phyloP scores from a whole-genome alignment of 2,888 invertebrate genomes.

The Ferrisia virgata region DNA sequence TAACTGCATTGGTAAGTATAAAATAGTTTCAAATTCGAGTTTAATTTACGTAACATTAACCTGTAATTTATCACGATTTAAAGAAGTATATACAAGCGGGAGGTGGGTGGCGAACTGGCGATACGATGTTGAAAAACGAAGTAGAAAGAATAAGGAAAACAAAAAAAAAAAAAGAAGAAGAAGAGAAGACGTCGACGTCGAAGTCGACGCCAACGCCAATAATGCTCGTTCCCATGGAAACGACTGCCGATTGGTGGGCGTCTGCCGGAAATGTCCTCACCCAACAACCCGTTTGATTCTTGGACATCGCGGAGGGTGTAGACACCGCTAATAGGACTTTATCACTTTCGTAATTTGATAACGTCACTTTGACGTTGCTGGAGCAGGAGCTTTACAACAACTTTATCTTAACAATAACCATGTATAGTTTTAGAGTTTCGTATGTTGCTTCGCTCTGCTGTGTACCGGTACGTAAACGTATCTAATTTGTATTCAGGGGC shows the following conservation, averaged over 20 bases:
- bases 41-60: conserved; percentile 37
- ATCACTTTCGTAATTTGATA: conserved; percentile 45
- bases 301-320: conserved; percentile 39
- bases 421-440: conserved; percentile 34
- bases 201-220: conserved; percentile 44
- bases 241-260: conserved; percentile 43
- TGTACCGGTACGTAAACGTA: neutral
- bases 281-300: conserved; percentile 30
- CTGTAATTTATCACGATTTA: conserved; percentile 45
- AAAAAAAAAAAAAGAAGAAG: neutral
- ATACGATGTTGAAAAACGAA: neutral
- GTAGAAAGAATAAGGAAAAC: neutral
- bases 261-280: conserved; percentile 45
- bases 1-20: neutral
- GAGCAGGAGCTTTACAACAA: conserved; percentile 26
- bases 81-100: neutral
- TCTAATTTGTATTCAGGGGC: neutral
- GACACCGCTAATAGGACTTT: conserved; percentile 42
- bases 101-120: neutral
- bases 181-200: neutral
- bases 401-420: conserved; percentile 42
- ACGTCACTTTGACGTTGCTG: conserved; percentile 40
- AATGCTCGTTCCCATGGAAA: conserved; percentile 41
- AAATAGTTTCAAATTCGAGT: conserved; percentile 1
- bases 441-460: neutral